Conservation (phyloP, 2,797 vertebrate genomes). For the Hoplostethus atlanticus region DNA sequence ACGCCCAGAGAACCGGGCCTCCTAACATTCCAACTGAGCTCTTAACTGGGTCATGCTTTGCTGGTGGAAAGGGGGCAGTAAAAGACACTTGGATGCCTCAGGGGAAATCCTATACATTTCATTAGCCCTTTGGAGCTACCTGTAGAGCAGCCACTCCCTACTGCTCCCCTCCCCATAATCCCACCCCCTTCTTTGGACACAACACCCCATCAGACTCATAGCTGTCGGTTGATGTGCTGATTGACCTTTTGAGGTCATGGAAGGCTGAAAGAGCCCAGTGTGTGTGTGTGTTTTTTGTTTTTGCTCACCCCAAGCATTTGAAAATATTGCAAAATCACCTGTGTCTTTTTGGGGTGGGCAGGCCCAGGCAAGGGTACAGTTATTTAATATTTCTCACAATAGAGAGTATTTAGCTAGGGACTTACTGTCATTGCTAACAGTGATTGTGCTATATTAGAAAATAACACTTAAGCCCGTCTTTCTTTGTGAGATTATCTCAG, state of each 20-base stretch:
- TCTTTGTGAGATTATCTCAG: background rate
- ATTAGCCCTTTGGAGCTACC: background rate
- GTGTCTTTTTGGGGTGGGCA: constrained; percentile 32
- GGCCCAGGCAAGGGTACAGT: background rate
- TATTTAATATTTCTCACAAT: background rate
- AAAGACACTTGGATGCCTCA: constrained; percentile 23
- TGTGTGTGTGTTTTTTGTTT: constrained; percentile 19
- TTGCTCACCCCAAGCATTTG: constrained; percentile 21
- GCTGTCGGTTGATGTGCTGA: constrained; percentile 6
- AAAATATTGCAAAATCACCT: constrained; percentile 35
- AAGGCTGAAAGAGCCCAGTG: background rate
- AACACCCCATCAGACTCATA: constrained; percentile 16
- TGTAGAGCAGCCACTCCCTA: constrained; percentile 24
- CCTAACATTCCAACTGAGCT: constrained; percentile 62
- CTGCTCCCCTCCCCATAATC: background rate
- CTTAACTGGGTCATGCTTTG: constrained; percentile 65
- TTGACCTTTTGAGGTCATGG: constrained; percentile 14
- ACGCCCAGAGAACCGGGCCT: constrained; percentile 48
- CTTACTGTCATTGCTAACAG: constrained; percentile 30
- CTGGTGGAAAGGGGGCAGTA: constrained; percentile 51
- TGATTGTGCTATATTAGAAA: constrained; percentile 27
- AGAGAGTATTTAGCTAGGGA: constrained; percentile 25
- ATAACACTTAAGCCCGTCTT: background rate
- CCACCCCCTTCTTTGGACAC: background rate
- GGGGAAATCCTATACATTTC: constrained; percentile 22